Evolutionary conservation across 2,797 vertebrate species (phyloP), one percentile per base, ranked within the genome.

Genomic region (Rhadinocentrus ornatus): DNA sequence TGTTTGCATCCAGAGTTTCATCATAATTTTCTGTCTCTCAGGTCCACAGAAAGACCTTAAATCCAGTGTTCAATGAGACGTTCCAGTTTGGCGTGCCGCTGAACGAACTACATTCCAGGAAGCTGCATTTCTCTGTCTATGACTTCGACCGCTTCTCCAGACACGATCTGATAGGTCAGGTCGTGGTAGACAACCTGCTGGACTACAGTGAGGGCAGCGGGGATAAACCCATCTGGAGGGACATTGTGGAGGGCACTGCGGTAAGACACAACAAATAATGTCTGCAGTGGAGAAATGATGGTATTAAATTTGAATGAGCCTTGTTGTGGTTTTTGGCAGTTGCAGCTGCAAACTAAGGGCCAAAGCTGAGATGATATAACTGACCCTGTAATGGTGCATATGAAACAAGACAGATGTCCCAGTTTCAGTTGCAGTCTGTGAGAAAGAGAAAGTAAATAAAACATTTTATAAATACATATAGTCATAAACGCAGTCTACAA

Each of bases 141-240:
- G 97, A 98, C 94, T 98, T 98, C 2, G 97, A 98, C 91, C 96
- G 97, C 62, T 98, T 98, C 94, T 95, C 97, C 53, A 91, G 97
- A 68, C 97, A 98, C 20, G 97, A 97, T 92, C 94, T 98, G 86
- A 98, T 98, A 0, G 97, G 97, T 37, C 96, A 97, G 92, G 96
- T 97, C 69, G 96, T 98, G 84, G 94, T 97, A 90, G 97, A 98
- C 87, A 97, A 97, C 93, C 94, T 98, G 86, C 94, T 98, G 91
- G 97, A 98, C 91, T 95, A 96, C 92, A 96, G 96, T 0, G 96
- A 98, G 91, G 94, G 95, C 85, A 95, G 94, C 60, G 95, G 94
- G 0, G 96, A 97, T 75, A 95, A 95, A 22, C 96, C 96, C 0
- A 93, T 97, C 32, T 98, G 97, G 97, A 95, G 96, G 90, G 96